Base-by-base conservation (phyloP, 2,888 invertebrate species). In the Cheilosia scutellata region DNA sequence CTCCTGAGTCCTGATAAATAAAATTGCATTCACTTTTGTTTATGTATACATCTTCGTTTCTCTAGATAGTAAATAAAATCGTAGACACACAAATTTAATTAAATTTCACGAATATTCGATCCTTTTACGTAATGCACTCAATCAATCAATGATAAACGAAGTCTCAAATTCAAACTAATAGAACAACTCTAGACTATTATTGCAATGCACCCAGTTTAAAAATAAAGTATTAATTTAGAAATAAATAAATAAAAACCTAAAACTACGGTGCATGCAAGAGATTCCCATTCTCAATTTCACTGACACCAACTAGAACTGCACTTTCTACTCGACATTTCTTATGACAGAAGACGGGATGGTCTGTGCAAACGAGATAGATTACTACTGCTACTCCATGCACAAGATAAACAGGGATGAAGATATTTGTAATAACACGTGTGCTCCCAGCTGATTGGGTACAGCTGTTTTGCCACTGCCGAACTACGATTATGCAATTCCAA, bases 91-190 rank as follows among this genome's bases (percentile, higher is more conserved):
- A 37, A 53, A 62, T 49, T 11, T 11, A 58, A 53, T 40, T 5
- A 31, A 60, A 66, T 77, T 77, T 82, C 60, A 71, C 44, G 44
- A 53, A 27, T 3, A 6, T 44, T 9, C 13, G 70, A 20, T 57
- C 13, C 33, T 40, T 82, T 82, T 82, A 82, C 82, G 77, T 82
- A 82, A 82, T 55, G 42, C 20, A 47, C 16, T 58, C 37, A 66
- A 42, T 57, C 16, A 33, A 55, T 25, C n/a, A 5, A n/a, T 47
- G 6, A 16, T 3, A 63, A 55, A 16, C 49, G 4, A 37, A 40
- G 57, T 27, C 37, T 33, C 9, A 27, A 27, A 29, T 25, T 57
- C 2, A 57, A 27, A 11, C 20, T 47, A 5, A 20, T 2, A 5
- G 6, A 33, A 4, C 20, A 62, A 68, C 25, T 49, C 40, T 5